phyloP scores from a whole-genome alignment of 2,888 invertebrate genomes.

The Mythimna loreyi region DNA sequence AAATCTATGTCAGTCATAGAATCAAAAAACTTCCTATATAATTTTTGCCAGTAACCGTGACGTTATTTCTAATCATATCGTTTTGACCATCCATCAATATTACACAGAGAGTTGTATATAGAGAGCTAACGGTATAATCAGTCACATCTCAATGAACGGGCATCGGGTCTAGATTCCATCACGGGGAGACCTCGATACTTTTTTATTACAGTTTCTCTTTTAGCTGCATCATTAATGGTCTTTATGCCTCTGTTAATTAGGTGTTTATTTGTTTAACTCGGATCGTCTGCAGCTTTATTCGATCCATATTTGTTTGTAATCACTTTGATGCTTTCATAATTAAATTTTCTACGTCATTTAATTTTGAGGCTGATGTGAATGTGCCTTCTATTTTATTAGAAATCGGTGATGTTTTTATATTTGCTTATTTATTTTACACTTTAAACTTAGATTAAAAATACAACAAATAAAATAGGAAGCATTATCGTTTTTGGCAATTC shows the following conservation, averaged over 20 bases:
- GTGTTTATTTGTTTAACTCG: slow-evolving; percentile 60
- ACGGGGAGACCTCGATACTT: slow-evolving; percentile 80
- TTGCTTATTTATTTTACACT: neutral
- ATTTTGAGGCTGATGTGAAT: slow-evolving; percentile 36
- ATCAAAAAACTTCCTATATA: slow-evolving; percentile 34
- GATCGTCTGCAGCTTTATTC: slow-evolving; percentile 28
- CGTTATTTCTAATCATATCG: slow-evolving; percentile 41
- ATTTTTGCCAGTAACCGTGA: slow-evolving; percentile 57
- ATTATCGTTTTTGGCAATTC: no score
- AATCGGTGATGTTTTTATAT: slow-evolving; percentile 2
- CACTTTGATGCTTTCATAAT: slow-evolving; percentile 58
- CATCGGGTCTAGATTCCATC: slow-evolving; percentile 78
- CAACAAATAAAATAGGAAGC: no score
- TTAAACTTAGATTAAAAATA: no score
- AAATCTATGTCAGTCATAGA: slow-evolving; percentile 45
- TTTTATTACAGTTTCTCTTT: slow-evolving; percentile 83
- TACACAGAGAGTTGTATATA: slow-evolving; percentile 52
- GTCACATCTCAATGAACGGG: slow-evolving; percentile 75
- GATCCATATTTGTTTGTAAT: slow-evolving; percentile 63
- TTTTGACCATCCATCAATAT: slow-evolving; percentile 54
- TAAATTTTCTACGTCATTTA: slow-evolving; percentile 61
- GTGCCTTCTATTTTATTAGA: slow-evolving; percentile 35
- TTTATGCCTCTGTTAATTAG: slow-evolving; percentile 70
- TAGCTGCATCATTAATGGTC: slow-evolving; percentile 70
- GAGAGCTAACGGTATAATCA: slow-evolving; percentile 66